phyloP scores from a whole-genome alignment of 2,888 invertebrate genomes.

The Leucozona laternaria region DNA sequence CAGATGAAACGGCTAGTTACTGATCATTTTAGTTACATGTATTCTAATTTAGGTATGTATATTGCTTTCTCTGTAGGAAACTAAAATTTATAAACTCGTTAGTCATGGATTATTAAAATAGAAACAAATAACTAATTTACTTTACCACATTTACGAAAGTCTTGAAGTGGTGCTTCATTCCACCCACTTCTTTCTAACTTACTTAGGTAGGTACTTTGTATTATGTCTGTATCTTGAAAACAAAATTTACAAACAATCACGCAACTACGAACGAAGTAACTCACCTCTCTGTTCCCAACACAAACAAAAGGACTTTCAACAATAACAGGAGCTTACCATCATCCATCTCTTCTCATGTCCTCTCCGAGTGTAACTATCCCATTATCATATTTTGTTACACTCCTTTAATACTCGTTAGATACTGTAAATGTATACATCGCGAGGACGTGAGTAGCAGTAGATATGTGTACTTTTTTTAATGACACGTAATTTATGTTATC shows the following conservation, averaged over 20 bases:
- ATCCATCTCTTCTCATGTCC: constrained; percentile 38
- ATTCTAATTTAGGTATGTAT: background rate
- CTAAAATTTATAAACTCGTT: background rate
- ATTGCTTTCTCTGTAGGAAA: background rate
- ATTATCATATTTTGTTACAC: constrained; percentile 62
- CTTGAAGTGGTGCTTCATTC: constrained; percentile 27
- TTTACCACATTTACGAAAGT: background rate
- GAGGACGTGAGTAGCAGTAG: constrained; percentile 24
- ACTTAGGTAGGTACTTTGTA: background rate
- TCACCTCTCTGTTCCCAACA: constrained; percentile 27
- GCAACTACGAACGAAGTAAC: constrained; percentile 19
- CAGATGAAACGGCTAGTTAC: no score
- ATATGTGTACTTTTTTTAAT: constrained; percentile 52
- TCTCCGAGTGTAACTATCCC: constrained; percentile 40
- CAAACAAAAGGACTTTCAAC: constrained; percentile 47
- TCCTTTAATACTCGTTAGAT: constrained; percentile 41
- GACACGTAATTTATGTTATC: constrained; percentile 71
- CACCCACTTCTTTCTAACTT: background rate
- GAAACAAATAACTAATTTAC: background rate
- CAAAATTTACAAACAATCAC: constrained; percentile 32
- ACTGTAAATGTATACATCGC: background rate
- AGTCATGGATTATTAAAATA: constrained; percentile 3
- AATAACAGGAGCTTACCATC: constrained; percentile 8
- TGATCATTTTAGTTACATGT: no score
- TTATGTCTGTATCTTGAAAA: background rate